Conservation (phyloP, 1,140 invertebrate species). For the Macrobrachium nipponense region DNA sequence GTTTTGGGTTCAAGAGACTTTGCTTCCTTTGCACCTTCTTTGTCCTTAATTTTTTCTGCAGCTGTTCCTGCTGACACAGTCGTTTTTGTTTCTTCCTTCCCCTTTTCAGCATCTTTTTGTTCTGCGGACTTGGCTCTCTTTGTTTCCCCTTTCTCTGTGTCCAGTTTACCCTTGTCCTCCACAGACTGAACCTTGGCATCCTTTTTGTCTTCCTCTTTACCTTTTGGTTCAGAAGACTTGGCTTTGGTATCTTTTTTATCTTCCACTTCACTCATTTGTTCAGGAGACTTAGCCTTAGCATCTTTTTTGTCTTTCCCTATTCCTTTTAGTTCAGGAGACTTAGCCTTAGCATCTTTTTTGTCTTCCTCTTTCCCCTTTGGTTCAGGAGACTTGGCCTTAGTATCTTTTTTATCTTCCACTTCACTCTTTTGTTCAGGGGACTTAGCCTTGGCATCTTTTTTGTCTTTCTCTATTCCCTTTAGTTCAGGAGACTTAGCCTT, state of each 20-base stretch:
- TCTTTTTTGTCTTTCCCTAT: constrained; percentile 62
- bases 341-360: constrained; percentile 4
- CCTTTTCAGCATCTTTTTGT: no score
- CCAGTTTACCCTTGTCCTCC: not conserved
- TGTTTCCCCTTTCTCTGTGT: constrained; percentile 53
- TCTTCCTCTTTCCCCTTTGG: constrained; percentile 1
- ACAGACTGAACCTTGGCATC: no score
- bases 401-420: constrained; percentile 38
- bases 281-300: constrained; percentile 53
- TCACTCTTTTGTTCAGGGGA: constrained; percentile 1
- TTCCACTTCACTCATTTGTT: constrained; percentile 1
- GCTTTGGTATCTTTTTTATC: constrained; percentile 39
- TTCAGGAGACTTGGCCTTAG: not conserved
- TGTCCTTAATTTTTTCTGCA: constrained; percentile 35
- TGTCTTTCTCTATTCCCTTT: constrained; percentile 62
- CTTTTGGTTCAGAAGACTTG: not conserved
- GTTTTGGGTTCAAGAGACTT: not conserved
- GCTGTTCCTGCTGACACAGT: not conserved
- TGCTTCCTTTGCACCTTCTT: not conserved
- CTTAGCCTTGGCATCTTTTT: constrained; percentile 63
- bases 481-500: not conserved
- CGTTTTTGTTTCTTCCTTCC: no score
- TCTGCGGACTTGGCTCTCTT: no score
- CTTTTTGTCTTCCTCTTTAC: no score
- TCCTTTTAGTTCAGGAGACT: constrained; percentile 43